phyloP scores from a whole-genome alignment of 2,113 vertebrate genomes.

The Corythornis vintsioides region DNA sequence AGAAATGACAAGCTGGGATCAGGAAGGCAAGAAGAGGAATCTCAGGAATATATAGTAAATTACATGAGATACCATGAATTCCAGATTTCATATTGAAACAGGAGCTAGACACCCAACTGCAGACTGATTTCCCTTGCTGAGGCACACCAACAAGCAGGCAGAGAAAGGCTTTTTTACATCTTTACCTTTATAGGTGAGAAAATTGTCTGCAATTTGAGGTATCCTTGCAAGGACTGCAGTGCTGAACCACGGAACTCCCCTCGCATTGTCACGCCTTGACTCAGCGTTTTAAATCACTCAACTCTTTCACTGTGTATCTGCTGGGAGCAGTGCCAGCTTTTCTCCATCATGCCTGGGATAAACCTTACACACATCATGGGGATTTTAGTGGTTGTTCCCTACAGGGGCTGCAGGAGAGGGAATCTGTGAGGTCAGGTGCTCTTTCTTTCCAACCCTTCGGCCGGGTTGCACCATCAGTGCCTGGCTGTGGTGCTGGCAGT shows the following conservation, averaged over 20 bases:
- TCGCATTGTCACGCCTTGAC: background rate
- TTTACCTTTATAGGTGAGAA: background rate
- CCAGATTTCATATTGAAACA: background rate
- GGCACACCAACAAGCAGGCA: background rate
- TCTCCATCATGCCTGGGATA: background rate
- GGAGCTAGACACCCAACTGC: background rate
- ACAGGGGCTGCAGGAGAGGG: no score
- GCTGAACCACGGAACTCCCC: background rate
- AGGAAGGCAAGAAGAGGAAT: background rate
- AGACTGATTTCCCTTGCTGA: background rate
- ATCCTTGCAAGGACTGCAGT: no score
- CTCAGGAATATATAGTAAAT: background rate
- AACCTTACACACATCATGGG: accelerated
- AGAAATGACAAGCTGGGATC: background rate
- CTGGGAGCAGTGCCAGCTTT: background rate
- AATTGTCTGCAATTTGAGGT: background rate
- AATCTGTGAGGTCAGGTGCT: accelerated
- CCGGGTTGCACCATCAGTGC: background rate
- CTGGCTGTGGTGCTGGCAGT: accelerated
- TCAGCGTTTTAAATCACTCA: background rate
- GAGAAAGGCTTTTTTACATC: background rate
- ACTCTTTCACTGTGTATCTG: background rate
- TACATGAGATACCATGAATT: background rate
- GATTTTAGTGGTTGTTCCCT: accelerated
- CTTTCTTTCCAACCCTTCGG: accelerated